phyloP scores from a whole-genome alignment of 1,140 invertebrate species.

The Homalodisca vitripennis region DNA sequence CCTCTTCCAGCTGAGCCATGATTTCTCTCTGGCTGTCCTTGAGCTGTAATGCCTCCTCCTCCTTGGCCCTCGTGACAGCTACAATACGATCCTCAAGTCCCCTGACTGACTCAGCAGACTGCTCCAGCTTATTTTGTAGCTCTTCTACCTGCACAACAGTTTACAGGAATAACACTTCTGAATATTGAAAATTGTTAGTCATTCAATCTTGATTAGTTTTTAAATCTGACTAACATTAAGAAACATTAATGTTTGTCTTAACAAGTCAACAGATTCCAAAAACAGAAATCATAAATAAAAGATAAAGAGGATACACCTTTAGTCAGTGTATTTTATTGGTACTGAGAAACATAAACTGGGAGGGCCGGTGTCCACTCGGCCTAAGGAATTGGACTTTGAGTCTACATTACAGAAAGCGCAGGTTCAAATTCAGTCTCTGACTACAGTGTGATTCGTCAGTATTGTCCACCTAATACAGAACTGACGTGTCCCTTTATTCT shows the following conservation, averaged over 20 bases:
- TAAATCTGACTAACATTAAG: background rate
- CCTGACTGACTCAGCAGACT: conserved; percentile 45
- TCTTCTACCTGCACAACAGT: conserved; percentile 47
- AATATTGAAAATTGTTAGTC: background rate
- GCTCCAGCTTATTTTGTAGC: conserved; percentile 42
- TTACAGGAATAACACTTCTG: too few species aligned
- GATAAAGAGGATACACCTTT: background rate
- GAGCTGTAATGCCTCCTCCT: conserved; percentile 45
- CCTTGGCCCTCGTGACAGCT: conserved; percentile 43
- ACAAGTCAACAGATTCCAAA: background rate
- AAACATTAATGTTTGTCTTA: too few species aligned
- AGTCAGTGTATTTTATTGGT: too few species aligned
- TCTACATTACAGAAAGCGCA: too few species aligned
- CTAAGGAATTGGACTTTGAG: too few species aligned
- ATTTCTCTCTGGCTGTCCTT: conserved; percentile 47
- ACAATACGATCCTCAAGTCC: conserved; percentile 46
- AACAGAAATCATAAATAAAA: background rate
- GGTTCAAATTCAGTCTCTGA: too few species aligned
- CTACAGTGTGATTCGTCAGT: too few species aligned
- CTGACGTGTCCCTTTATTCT: too few species aligned
- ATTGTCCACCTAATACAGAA: too few species aligned
- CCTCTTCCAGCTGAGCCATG: conserved; percentile 47
- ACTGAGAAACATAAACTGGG: too few species aligned
- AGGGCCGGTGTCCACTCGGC: too few species aligned
- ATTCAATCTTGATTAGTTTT: background rate